A percentile compares a stretch with the other conserved stretches of the same genome.
Evolutionary conservation across 2,797 vertebrate genomes (phyloP).

Genomic region (Euphonia xanthogaster): DNA sequence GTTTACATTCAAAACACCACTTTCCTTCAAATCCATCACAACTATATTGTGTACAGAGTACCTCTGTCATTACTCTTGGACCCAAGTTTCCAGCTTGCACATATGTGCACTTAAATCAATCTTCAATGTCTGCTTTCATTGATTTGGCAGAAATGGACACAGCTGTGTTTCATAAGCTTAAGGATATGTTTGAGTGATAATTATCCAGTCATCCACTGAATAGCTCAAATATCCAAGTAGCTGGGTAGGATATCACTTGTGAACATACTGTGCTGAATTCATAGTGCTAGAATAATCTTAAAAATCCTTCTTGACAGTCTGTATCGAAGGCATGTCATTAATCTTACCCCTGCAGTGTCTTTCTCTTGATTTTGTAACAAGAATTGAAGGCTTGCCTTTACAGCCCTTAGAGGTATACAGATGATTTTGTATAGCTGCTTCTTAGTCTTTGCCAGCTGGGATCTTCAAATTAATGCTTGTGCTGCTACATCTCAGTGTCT

Average conservation of each 20-base stretch:
- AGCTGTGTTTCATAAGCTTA: neutral
- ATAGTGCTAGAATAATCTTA: neutral
- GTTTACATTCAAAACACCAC: neutral
- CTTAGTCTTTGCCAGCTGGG: neutral
- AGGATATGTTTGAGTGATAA: neutral
- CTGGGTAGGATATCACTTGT: neutral
- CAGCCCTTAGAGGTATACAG: neutral
- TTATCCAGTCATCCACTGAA: neutral
- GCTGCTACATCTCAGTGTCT: neutral
- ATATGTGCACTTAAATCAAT: neutral
- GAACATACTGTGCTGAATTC: neutral
- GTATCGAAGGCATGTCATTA: neutral
- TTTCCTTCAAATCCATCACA: neutral
- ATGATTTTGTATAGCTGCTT: neutral
- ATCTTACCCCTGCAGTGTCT: neutral
- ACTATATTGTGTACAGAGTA: fast-evolving
- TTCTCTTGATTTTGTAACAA: neutral
- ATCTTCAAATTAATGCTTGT: neutral
- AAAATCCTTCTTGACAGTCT: neutral
- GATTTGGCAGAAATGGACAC: neutral
- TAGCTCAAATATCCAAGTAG: neutral
- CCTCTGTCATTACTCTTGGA: neutral
- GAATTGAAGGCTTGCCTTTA: neutral
- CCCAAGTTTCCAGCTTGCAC: neutral
- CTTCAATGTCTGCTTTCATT: neutral